Evolutionary conservation across 2,797 vertebrate genomes (phyloP), one percentile per base, ranked within the genome.

Genomic region (Coilia nasus): DNA sequence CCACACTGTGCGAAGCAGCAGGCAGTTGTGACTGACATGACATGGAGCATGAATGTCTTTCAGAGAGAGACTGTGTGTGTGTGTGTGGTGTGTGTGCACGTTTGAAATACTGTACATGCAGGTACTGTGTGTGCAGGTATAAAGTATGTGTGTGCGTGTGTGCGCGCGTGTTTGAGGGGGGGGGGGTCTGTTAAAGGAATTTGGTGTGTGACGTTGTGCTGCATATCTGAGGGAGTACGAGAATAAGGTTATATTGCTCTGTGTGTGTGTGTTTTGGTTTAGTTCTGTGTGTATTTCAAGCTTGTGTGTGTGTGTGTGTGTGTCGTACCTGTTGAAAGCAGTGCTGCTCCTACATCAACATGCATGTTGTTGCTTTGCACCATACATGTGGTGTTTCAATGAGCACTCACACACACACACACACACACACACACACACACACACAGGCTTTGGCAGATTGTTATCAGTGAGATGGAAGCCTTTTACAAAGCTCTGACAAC

Each of bases 391-490:
- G 85, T 57, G 88, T 85, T 56, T 86, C 85, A 82, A 54, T 9
- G 14, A 3, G 2, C 23, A 41, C 15, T 35, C 25, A 25, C 12
- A 28, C 19, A n/a, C 14, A 35, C 64, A 67, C 64, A 67, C 64
- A 31, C 12, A 67, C 64, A 67, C 25, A 67, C 64, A 14, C 50
- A 54, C 50, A 54, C 50, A 54, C 50, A 54, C 50, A 54, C 50
- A 54, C 50, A 75, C 28, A 75, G 3, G 15, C 14, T 71, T 71
- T 17, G n/a, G 7, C n/a, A 92, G 92, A 94, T 94, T 59, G 50
- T 83, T 92, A 93, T 95, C 92, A 89, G 92, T 46, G 56, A 88
- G 89, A 92, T 93, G 93, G 91, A 91, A 94, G 91, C 89, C 84
- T 91, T 93, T 57, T 89, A 78, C 83, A 89, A 90, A 90, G 81